Conservation (phyloP, 1,140 invertebrate species). For the Magallana angulata region DNA sequence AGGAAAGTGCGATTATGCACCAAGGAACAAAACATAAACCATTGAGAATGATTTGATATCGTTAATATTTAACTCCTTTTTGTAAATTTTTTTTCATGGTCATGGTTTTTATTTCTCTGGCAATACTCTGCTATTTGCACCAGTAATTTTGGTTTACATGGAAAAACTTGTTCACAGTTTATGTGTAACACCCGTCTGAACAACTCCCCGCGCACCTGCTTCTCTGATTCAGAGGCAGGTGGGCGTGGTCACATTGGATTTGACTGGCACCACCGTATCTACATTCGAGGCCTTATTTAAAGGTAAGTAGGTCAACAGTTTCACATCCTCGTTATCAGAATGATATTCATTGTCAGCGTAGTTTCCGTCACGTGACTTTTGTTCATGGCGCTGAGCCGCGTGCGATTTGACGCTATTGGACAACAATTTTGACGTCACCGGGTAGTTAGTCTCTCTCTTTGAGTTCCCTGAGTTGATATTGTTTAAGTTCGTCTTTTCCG, state of each 20-base stretch:
- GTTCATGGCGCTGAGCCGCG: neutral
- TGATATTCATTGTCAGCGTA: constrained; percentile 9
- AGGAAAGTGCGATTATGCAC: too few species aligned
- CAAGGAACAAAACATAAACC: too few species aligned
- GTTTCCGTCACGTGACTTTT: neutral
- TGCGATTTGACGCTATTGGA: neutral
- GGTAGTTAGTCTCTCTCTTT: neutral
- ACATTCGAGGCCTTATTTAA: neutral
- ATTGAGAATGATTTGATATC: too few species aligned
- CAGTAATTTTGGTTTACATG: too few species aligned
- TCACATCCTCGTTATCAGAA: neutral
- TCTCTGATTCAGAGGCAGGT: neutral
- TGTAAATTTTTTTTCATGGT: too few species aligned
- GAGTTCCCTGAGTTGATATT: neutral
- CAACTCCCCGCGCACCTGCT: too few species aligned
- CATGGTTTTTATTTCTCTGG: too few species aligned
- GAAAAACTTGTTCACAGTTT: too few species aligned
- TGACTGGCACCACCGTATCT: neutral
- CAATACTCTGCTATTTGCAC: too few species aligned
- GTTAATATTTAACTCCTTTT: too few species aligned
- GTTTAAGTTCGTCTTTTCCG: neutral
- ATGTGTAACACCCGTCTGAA: too few species aligned
- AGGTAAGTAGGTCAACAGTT: neutral
- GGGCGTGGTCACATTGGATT: neutral
- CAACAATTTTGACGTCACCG: neutral